Conservation (phyloP, 1,140 invertebrate genomes). For the Plutomurus gul region DNA sequence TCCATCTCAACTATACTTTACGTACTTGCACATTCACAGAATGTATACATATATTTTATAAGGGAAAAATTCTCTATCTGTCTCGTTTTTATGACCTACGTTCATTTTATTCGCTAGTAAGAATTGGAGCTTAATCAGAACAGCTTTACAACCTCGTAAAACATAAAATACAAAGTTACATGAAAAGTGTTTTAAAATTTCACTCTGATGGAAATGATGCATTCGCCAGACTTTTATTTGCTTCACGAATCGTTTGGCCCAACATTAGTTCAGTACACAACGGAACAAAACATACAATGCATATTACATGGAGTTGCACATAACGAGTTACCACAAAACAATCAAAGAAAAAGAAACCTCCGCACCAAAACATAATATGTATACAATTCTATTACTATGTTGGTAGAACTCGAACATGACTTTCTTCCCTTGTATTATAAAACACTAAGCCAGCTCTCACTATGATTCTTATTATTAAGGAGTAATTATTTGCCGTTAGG, state of each 20-base stretch:
- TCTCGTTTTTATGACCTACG: background rate
- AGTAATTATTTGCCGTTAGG: too few relatives aligned
- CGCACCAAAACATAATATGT: too few relatives aligned
- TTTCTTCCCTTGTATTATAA: too few relatives aligned
- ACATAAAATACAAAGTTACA: background rate
- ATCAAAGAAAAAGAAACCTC: too few relatives aligned
- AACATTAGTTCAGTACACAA: background rate
- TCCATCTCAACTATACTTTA: background rate
- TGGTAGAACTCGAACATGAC: too few relatives aligned
- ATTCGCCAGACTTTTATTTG: background rate
- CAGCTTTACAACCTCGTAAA: slow-evolving; percentile 28
- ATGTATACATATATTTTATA: too few relatives aligned
- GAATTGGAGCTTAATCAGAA: background rate
- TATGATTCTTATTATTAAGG: background rate
- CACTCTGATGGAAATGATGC: slow-evolving; percentile 2
- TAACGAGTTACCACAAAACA: too few relatives aligned
- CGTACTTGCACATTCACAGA: background rate
- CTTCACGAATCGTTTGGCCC: background rate
- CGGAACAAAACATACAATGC: background rate
- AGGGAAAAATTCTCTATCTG: background rate
- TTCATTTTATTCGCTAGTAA: background rate
- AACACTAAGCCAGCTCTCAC: too few relatives aligned
- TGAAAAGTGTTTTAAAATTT: slow-evolving; percentile 30
- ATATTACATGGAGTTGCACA: too few relatives aligned
- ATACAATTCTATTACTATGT: too few relatives aligned